Evolutionary conservation across 2,113 vertebrate genomes (phyloP), one percentile per base, ranked within the genome.

Genomic region (Centropus bengalensis): DNA sequence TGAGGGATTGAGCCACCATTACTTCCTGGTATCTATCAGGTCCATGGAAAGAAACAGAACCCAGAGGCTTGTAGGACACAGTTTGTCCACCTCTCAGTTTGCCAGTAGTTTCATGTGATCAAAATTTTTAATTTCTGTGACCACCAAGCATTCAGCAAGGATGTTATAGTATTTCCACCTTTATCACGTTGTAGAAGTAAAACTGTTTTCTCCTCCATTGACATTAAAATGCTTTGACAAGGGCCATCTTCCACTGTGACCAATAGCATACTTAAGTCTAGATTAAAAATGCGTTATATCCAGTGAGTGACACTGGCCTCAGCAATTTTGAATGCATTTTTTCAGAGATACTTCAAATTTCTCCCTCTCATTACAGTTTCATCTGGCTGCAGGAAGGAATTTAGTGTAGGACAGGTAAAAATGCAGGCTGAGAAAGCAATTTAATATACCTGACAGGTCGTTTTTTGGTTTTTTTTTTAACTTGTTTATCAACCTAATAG

Each of bases 401-500:
- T 88, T 62, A 60, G 15, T 11, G 9, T 7, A 66, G 59, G 71
- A 81, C 7, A 86, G 76, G 58, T 49, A 82, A 30, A 95, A 92
- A 56, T 47, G 68, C 62, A 51, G 93, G 21, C 78, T 91, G 75
- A 68, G 78, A 90, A 89, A 85, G 63, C 52, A 28, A 21, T 38
- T 82, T 91, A 91, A 81, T 74, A 45, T 83, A 38, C 69, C 56
- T 66, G 85, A 95, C 82, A 81, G 79, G 47, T 59, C 36, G 36
- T 82, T 93, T 93, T 82, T 93, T 55, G 45, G n/a, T n/a, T n/a
- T 42, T 92, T 78, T 89, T 22, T 33, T 23, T 88, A 83, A 32
- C 21, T 47, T 33, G 69, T 78, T 96, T 94, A 82, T 90, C 82
- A 74, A 14, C 80, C 91, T 94, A 91, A 93, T 77, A 93, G 86